These are phyloP conservation scores for Pseudomyrmex dendroicus DNA, from an alignment of 1,140 invertebrate species.

Conservation along the genomic window DNA sequence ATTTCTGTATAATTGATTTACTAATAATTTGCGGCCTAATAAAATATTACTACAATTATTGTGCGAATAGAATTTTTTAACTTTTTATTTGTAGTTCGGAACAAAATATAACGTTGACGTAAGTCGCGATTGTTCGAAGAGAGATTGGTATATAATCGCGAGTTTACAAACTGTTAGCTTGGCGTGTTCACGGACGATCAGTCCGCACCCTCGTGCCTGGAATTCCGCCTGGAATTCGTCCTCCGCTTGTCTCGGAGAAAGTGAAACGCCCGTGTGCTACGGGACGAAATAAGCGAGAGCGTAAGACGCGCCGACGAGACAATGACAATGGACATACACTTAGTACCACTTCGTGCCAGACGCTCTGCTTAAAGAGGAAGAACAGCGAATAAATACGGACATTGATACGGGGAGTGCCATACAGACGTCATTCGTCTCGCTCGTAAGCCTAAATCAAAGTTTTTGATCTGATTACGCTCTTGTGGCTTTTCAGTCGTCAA, in stretches of 20 bases:
- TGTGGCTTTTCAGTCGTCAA: neutral
- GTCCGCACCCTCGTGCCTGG: constrained; percentile 67
- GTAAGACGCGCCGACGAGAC: constrained; percentile 47
- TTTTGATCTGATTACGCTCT: neutral
- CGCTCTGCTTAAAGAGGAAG: constrained; percentile 55
- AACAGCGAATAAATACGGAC: constrained; percentile 59
- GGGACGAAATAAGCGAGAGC: constrained; percentile 66
- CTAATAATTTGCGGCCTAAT: no score
- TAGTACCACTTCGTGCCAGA: constrained; percentile 43
- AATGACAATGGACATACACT: constrained; percentile 58
- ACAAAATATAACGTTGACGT: neutral
- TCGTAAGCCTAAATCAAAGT: constrained; percentile 17
- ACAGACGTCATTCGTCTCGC: neutral
- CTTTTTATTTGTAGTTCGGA: neutral
- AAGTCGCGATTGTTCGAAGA: neutral
- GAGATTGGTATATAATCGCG: constrained; percentile 16
- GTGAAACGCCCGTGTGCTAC: constrained; percentile 64
- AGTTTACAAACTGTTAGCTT: constrained; percentile 46
- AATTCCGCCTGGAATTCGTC: constrained; percentile 68
- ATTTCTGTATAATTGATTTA: no score
- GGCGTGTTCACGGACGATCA: constrained; percentile 60
- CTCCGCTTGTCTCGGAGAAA: constrained; percentile 63
- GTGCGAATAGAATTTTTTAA: no score
- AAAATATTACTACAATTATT: no score
- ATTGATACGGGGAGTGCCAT: constrained; percentile 27